These are phyloP conservation scores for Pseudopleuronectes americanus DNA, from an alignment of 2,797 vertebrate genomes.

Conservation along the genomic window DNA sequence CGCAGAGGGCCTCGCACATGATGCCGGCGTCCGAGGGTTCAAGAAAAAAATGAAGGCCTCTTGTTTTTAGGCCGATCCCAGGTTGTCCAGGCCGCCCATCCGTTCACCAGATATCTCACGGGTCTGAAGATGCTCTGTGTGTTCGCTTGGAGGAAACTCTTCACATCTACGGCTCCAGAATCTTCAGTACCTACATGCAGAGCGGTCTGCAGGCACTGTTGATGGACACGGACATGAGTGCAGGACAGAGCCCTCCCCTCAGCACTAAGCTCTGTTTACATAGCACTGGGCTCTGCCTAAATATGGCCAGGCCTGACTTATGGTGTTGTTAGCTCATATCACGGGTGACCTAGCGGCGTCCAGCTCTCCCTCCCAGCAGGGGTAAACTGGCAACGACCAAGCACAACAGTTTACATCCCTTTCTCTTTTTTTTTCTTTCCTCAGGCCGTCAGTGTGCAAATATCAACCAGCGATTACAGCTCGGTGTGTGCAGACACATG, in stretches of 20 bases:
- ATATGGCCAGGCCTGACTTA: conserved; percentile 81
- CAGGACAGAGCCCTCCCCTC: conserved; percentile 65
- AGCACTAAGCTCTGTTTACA: conserved; percentile 78
- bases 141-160: conserved; percentile 16
- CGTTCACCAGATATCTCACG: neutral
- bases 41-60: conserved; percentile 6
- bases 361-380: conserved; percentile 31
- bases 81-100: conserved; percentile 48
- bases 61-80: conserved; percentile 19
- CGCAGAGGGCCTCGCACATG: conserved; percentile 68
- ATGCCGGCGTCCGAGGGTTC: conserved; percentile 10
- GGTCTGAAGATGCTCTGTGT: conserved; percentile 10
- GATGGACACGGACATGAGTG: conserved; percentile 75
- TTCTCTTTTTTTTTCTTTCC: conserved; percentile 51
- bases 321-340: conserved; percentile 53
- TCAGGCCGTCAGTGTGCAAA: conserved; percentile 52
- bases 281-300: conserved; percentile 76
- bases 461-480: conserved; percentile 53
- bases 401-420: conserved; percentile 42
- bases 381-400: conserved; percentile 29
- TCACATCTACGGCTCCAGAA: conserved; percentile 20
- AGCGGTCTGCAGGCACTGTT: conserved; percentile 49
- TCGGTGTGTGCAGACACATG: conserved; percentile 46
- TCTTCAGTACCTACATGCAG: conserved; percentile 37
- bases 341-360: conserved; percentile 29